Evolutionary conservation across 2,113 vertebrate genomes (phyloP).

Genomic region (Lichenostomus cassidix): DNA sequence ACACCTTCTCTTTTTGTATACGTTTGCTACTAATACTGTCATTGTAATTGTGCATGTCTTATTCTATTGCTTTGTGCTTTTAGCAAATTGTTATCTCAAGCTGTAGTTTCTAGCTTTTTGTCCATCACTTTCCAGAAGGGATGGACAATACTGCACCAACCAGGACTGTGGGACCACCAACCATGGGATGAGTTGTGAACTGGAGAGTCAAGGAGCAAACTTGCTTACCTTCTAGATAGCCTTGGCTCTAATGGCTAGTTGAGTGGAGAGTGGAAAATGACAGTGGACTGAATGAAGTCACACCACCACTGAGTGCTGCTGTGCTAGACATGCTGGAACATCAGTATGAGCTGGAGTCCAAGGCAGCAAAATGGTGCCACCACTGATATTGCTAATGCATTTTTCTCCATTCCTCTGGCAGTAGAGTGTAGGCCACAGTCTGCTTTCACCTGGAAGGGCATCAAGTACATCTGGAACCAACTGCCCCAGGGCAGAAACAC

Average conservation of each 20-base stretch:
- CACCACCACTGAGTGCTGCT: neutral
- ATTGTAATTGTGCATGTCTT: neutral
- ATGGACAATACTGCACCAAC: too few species aligned
- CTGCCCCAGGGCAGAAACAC: too few species aligned
- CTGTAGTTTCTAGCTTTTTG: too few species aligned
- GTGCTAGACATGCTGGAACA: neutral
- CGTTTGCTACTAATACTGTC: neutral
- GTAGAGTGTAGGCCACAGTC: too few species aligned
- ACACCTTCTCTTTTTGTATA: neutral
- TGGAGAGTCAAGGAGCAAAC: too few species aligned
- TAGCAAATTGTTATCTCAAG: neutral
- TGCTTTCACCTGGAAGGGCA: too few species aligned
- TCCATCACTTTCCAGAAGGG: too few species aligned
- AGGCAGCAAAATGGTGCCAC: neutral
- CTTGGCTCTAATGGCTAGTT: neutral
- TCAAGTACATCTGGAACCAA: too few species aligned
- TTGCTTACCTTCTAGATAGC: neutral
- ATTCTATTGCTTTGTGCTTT: neutral
- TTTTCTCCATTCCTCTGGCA: neutral
- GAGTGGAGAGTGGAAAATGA: neutral
- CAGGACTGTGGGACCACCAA: too few species aligned
- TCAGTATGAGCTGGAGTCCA: neutral
- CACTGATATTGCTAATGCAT: neutral
- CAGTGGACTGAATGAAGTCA: neutral
- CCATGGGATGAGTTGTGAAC: too few species aligned